Percentiles rank a stretch among this genome's conserved stretches.
Conservation (phyloP, 2,888 invertebrate genomes). For the Phragmatobia fuliginosa region DNA sequence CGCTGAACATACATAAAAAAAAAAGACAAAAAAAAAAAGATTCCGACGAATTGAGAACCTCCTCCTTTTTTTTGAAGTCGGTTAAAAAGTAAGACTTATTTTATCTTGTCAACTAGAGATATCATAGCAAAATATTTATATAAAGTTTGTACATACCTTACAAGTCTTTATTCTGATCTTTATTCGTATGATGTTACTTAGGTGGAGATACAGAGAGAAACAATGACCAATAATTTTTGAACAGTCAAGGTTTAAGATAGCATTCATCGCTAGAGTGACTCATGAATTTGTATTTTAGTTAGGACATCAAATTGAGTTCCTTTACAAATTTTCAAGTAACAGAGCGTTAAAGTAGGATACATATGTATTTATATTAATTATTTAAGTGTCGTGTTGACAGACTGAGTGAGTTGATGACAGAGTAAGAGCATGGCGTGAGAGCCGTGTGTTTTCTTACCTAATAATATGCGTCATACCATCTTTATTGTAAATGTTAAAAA, state of each 20-base stretch:
- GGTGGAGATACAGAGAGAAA: background rate
- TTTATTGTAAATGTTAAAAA: conserved; percentile 6
- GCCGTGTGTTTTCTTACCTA: conserved; percentile 32
- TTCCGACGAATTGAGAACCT: too few species aligned
- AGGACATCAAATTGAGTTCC: background rate
- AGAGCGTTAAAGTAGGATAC: background rate
- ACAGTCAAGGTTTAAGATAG: background rate
- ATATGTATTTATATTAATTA: conserved; percentile 32
- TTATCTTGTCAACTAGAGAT: too few species aligned
- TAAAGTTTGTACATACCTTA: too few species aligned
- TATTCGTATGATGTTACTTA: background rate
- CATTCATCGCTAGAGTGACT: background rate
- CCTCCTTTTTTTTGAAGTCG: too few species aligned
- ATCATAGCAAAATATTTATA: too few species aligned
- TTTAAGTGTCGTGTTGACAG: conserved; percentile 58
- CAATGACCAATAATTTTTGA: background rate
- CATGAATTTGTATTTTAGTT: background rate
- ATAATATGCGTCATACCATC: conserved; percentile 26
- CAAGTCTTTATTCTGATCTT: too few species aligned
- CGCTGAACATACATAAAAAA: too few species aligned
- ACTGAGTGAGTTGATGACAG: conserved; percentile 64
- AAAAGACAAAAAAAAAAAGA: too few species aligned
- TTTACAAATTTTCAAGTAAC: conserved; percentile 6
- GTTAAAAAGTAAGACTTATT: too few species aligned
- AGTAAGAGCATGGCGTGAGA: conserved; percentile 65